A percentile compares a stretch with the other conserved stretches of the same genome.
Evolutionary conservation across 2,113 vertebrate species (phyloP).

Genomic region (Uria lomvia): DNA sequence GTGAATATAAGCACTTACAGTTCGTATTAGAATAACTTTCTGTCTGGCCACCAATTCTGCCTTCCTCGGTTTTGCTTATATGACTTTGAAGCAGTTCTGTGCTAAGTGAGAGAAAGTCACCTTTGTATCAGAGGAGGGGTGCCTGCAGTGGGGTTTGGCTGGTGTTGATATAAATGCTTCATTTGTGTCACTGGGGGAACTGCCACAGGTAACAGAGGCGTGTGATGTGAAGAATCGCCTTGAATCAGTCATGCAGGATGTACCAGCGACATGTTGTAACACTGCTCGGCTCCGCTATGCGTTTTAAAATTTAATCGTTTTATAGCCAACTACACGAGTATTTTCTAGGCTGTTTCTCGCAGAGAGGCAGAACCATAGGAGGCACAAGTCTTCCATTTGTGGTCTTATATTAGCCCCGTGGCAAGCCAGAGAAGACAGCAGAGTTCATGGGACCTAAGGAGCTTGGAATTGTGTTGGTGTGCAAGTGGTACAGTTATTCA

Average conservation of each 20-base stretch:
- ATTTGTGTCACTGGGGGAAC: background rate
- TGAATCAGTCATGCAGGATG: background rate
- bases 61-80: background rate
- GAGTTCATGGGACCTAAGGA: background rate
- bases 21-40: background rate
- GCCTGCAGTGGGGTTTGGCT: background rate
- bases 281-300: fast-evolving
- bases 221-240: background rate
- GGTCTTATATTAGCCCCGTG: background rate
- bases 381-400: background rate
- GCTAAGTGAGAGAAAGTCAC: background rate
- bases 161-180: background rate
- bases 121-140: background rate
- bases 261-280: background rate
- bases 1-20: background rate
- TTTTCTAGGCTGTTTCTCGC: background rate
- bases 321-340: too few relatives aligned
- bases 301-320: background rate
- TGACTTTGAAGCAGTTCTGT: background rate
- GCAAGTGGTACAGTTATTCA: background rate
- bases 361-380: background rate
- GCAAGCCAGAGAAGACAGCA: background rate
- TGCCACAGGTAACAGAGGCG: fast-evolving
- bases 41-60: background rate
- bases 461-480: background rate